Conservation (phyloP, 2,113 vertebrate genomes). For the Xerus inauris region DNA sequence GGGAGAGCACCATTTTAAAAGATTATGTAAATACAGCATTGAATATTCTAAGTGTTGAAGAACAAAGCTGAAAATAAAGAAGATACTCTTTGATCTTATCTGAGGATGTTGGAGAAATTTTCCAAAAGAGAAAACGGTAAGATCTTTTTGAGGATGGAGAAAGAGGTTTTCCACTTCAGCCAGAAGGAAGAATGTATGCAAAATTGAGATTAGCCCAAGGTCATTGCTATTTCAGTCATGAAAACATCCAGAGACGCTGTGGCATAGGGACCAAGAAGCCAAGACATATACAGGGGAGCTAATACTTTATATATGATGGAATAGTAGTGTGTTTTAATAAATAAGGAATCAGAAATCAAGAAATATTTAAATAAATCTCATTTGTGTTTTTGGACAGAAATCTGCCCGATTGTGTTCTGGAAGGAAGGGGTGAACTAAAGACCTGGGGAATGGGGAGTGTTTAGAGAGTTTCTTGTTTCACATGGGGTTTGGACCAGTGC, state of each 20-base stretch:
- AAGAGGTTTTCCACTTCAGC: neutral
- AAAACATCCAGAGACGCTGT: neutral
- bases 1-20: neutral
- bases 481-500: neutral
- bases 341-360: neutral
- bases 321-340: neutral
- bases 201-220: neutral
- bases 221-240: neutral
- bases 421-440: neutral
- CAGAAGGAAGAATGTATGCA: neutral
- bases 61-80: neutral
- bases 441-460: too few species aligned
- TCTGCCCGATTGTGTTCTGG: neutral
- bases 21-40: neutral
- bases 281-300: neutral
- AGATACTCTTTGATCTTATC: neutral
- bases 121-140: neutral
- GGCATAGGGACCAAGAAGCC: neutral
- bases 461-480: neutral
- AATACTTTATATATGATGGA: neutral
- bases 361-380: neutral
- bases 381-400: neutral
- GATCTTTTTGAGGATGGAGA: neutral
- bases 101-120: neutral
- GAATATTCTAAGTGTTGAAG: neutral